Percentiles rank a stretch among this genome's conserved stretches.
Evolutionary conservation across 1,140 invertebrate genomes (phyloP).

Genomic region (Oryctes rhinoceros): DNA sequence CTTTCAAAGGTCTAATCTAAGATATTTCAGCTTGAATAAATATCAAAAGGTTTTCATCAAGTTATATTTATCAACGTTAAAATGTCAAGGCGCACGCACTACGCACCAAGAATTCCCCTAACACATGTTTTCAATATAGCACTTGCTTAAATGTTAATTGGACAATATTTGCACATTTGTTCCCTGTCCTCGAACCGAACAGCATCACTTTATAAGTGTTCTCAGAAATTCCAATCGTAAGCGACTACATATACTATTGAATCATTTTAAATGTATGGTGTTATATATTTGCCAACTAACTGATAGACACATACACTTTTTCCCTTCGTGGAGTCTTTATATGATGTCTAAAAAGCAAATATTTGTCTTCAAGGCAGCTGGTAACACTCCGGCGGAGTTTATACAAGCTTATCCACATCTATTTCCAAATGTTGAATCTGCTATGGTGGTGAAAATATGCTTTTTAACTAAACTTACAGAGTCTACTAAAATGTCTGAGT

Average conservation of each 20-base stretch:
- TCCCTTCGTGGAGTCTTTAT: background rate
- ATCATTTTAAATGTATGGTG: background rate
- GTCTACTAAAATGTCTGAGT: no score
- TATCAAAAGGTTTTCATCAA: background rate
- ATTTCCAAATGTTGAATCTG: no score
- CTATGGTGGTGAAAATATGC: no score
- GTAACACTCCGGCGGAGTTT: no score
- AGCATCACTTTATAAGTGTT: constrained; percentile 26
- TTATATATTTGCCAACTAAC: background rate
- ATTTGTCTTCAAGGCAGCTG: background rate
- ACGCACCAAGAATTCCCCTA: background rate
- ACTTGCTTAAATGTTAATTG: constrained; percentile 29
- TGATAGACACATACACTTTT: background rate
- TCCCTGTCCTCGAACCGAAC: background rate
- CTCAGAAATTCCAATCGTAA: background rate
- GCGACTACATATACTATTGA: background rate
- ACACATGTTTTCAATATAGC: constrained; percentile 25
- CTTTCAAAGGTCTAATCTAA: no score
- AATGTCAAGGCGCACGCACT: background rate
- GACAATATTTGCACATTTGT: constrained; percentile 2
- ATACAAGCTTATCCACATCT: no score
- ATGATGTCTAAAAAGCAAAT: background rate
- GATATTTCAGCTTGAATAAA: background rate
- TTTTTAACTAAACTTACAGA: no score
- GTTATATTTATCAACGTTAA: constrained; percentile 10